These are phyloP conservation scores for Thamnophis elegans DNA, from an alignment of 2,797 vertebrate species.

Conservation along the genomic window DNA sequence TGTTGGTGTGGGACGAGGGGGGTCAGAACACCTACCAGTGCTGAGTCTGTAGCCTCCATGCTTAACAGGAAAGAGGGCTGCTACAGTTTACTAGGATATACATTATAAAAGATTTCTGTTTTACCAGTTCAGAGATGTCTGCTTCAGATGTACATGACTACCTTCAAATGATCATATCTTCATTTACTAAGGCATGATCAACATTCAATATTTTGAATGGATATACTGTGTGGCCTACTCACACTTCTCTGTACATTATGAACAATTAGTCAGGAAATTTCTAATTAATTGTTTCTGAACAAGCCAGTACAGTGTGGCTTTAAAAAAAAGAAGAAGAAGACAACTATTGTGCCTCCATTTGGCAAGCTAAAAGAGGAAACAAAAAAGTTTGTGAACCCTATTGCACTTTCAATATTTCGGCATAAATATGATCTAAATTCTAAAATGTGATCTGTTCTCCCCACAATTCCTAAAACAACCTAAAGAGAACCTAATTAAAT, in stretches of 20 bases:
- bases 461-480: neutral
- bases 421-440: neutral
- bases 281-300: neutral
- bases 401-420: neutral
- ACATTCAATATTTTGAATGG: neutral
- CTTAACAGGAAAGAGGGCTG: neutral
- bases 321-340: too few species aligned
- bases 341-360: neutral
- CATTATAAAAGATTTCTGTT: neutral
- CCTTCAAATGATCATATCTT: neutral
- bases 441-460: neutral
- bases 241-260: neutral
- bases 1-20: too few species aligned
- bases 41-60: conserved; percentile 17
- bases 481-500: neutral
- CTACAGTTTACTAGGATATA: neutral
- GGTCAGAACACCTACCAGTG: too few species aligned
- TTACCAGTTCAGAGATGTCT: conserved; percentile 16
- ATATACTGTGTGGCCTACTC: neutral
- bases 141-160: neutral
- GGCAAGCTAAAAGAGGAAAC: neutral
- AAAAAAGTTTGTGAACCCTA: neutral
- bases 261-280: neutral
- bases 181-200: neutral
- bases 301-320: neutral